Evolutionary conservation across 2,113 vertebrate genomes (phyloP).

Genomic region (Pomatorhinus ruficollis): DNA sequence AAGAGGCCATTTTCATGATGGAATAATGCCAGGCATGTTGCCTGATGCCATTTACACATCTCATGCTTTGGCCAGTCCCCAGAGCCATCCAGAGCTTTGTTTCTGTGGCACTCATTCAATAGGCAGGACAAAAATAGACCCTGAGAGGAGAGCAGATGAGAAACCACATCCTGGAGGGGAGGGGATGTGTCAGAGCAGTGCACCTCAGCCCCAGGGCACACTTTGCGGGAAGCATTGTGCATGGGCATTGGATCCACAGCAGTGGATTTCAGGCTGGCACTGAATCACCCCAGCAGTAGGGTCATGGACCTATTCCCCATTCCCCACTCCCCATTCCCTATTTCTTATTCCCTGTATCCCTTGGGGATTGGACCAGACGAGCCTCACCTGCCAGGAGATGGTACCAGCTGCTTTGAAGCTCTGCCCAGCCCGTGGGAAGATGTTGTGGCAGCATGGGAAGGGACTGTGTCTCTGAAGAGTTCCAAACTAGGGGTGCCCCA

Average conservation of each 20-base stretch:
- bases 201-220: neutral
- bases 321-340: neutral
- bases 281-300: rapidly evolving
- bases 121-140: rapidly evolving
- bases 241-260: neutral
- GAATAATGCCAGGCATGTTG: neutral
- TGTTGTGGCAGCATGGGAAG: neutral
- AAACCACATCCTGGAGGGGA: neutral
- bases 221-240: neutral
- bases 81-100: neutral
- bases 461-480: neutral
- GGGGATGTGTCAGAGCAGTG: neutral
- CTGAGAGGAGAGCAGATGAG: neutral
- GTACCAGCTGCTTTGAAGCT: neutral
- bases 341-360: neutral
- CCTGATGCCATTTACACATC: slow-evolving; percentile 5
- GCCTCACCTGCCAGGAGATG: neutral
- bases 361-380: neutral
- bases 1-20: neutral
- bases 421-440: neutral
- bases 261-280: neutral
- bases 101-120: neutral
- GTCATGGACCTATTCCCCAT: neutral
- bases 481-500: neutral
- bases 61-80: neutral